phyloP scores from a whole-genome alignment of 2,888 invertebrate genomes.

The Drosophila algonquin region DNA sequence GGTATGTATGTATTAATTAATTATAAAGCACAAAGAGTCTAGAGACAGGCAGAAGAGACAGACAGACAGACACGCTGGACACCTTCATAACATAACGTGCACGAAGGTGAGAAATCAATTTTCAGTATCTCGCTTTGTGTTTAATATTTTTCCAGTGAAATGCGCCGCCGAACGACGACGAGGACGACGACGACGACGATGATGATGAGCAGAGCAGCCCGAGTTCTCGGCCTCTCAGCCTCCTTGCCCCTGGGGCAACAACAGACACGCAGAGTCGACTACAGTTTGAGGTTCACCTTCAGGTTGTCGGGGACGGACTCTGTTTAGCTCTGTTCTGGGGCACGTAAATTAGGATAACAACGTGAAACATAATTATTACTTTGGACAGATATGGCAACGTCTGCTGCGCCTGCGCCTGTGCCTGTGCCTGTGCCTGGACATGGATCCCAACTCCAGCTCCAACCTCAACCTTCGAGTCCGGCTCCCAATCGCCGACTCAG shows the following conservation, averaged over 20 bases:
- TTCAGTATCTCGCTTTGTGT: conserved; percentile 80
- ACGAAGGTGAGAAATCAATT: conserved; percentile 82
- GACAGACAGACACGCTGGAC: conserved; percentile 16
- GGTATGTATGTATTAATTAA: conserved; percentile 66
- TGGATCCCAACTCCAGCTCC: neutral
- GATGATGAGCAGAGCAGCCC: neutral
- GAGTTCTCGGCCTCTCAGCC: neutral
- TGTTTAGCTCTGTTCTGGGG: conserved; percentile 57
- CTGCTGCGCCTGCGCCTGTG: conserved; percentile 31
- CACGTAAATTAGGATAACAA: conserved; percentile 83
- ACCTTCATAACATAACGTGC: conserved; percentile 69
- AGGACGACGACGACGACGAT: conserved; percentile 1
- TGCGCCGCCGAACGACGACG: conserved; percentile 44
- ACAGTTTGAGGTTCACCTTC: conserved; percentile 17
- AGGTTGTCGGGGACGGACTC: conserved; percentile 21
- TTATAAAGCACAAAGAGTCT: conserved; percentile 57
- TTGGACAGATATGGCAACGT: conserved; percentile 75
- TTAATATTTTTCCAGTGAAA: conserved; percentile 79
- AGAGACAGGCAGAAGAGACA: conserved; percentile 17
- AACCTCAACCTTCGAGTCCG: neutral
- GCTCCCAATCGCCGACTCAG: too few species aligned
- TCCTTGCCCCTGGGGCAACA: conserved; percentile 14
- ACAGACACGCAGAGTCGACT: conserved; percentile 43
- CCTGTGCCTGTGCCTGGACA: conserved; percentile 17
- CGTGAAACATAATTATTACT: conserved; percentile 82